Evolutionary conservation across 2,888 invertebrate species (phyloP).

Genomic region (Lepidonotus clava): DNA sequence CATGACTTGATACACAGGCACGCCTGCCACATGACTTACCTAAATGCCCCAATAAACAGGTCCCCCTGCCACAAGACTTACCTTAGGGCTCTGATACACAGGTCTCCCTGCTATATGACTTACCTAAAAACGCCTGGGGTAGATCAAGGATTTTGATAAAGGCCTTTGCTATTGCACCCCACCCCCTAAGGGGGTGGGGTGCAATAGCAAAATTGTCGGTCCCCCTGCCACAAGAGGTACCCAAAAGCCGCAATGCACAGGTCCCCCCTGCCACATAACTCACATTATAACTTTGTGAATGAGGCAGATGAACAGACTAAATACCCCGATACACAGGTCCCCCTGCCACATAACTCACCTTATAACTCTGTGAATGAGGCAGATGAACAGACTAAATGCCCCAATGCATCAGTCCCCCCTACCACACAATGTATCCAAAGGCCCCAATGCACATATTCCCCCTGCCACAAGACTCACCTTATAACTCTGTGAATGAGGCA

Average conservation of each 20-base stretch:
- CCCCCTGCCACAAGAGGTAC: too few species aligned
- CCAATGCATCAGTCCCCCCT: too few species aligned
- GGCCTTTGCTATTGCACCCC: too few species aligned
- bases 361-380: slow-evolving; percentile 13
- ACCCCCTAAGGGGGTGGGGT: too few species aligned
- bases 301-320: not conserved
- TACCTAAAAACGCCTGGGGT: too few species aligned
- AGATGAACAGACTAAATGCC: too few species aligned
- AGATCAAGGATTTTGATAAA: too few species aligned
- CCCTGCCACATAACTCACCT: slow-evolving; percentile 56
- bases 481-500: not conserved
- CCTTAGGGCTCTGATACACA: not conserved
- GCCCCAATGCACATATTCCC: not conserved
- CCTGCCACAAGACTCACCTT: not conserved
- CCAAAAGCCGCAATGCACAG: not conserved
- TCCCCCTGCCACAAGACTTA: not conserved
- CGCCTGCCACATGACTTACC: too few species aligned
- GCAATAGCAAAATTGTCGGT: too few species aligned
- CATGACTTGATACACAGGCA: too few species aligned
- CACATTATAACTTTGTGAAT: not conserved
- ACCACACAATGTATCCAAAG: not conserved
- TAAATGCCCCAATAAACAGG: not conserved
- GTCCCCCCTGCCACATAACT: not conserved
- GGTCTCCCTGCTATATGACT: too few species aligned
- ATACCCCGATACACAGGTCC: not conserved